Evolutionary conservation across 2,113 vertebrate genomes (phyloP).

Genomic region (Oxyura jamaicensis): DNA sequence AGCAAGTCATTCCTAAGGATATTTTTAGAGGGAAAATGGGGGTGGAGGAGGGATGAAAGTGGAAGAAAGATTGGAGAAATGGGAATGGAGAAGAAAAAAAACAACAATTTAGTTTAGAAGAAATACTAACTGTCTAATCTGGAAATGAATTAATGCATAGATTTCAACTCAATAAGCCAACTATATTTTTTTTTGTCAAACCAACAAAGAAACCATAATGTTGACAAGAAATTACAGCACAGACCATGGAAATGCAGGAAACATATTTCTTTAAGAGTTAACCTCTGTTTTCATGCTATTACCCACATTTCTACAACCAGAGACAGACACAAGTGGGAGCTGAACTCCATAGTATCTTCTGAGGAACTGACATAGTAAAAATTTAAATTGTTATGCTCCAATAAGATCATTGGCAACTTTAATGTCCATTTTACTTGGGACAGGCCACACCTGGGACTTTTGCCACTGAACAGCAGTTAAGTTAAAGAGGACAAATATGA

Average conservation of each 20-base stretch:
- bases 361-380: not conserved
- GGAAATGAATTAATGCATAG: not conserved
- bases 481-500: not conserved
- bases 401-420: not conserved
- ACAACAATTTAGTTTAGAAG: slow-evolving; percentile 18
- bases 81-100: slow-evolving; percentile 13
- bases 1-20: slow-evolving; percentile 83
- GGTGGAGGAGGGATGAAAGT: not conserved
- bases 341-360: not conserved
- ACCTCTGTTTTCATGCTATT: not conserved
- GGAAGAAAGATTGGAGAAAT: not conserved
- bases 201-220: not conserved
- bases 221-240: not conserved
- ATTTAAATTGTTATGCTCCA: not conserved
- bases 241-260: not conserved
- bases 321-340: not conserved
- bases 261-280: not conserved
- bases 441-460: not conserved
- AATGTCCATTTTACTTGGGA: not conserved
- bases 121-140: not conserved
- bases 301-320: not conserved
- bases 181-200: not conserved
- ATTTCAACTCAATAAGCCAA: not conserved
- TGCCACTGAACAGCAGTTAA: not conserved
- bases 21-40: not conserved